A percentile compares a stretch with the other conserved stretches of the same genome.
Evolutionary conservation across 2,888 invertebrate species (phyloP).

Genomic region (Globia sparganii): DNA sequence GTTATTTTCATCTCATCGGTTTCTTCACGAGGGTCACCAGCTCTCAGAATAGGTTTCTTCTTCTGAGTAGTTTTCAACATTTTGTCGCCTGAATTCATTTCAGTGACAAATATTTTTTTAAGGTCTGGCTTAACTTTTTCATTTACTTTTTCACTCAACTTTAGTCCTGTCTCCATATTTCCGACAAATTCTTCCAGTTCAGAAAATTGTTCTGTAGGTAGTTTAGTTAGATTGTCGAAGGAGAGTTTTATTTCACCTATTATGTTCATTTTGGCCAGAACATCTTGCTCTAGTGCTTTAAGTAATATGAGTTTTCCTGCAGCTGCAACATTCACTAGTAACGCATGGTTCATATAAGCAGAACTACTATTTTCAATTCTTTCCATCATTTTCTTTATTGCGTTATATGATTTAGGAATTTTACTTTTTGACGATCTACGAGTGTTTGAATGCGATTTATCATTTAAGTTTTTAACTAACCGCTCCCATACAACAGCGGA

Average conservation of each 20-base stretch:
- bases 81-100: slow-evolving; percentile 11
- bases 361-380: slow-evolving; percentile 71
- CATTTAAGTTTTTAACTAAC: slow-evolving; percentile 76
- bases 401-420: slow-evolving; percentile 71
- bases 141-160: slow-evolving; percentile 61
- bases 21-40: slow-evolving; percentile 9
- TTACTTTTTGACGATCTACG: slow-evolving; percentile 70
- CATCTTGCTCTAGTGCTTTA: slow-evolving; percentile 77
- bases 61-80: slow-evolving; percentile 15
- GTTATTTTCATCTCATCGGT: slow-evolving; percentile 72
- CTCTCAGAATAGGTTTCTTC: slow-evolving; percentile 22
- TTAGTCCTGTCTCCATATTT: slow-evolving; percentile 72
- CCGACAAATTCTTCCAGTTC: slow-evolving; percentile 76
- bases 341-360: slow-evolving; percentile 76
- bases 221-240: slow-evolving; percentile 56
- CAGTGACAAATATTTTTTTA: slow-evolving; percentile 11
- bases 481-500: slow-evolving; percentile 84
- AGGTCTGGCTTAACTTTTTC: slow-evolving; percentile 49
- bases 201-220: slow-evolving; percentile 67
- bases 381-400: slow-evolving; percentile 75
- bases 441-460: slow-evolving; percentile 61
- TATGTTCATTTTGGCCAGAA: slow-evolving; percentile 70
- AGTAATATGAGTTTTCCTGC: slow-evolving; percentile 76
- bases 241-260: slow-evolving; percentile 73
- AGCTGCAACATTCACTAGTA: slow-evolving; percentile 71